phyloP scores from a whole-genome alignment of 2,888 invertebrate genomes.

The Prenolepis imparis region DNA sequence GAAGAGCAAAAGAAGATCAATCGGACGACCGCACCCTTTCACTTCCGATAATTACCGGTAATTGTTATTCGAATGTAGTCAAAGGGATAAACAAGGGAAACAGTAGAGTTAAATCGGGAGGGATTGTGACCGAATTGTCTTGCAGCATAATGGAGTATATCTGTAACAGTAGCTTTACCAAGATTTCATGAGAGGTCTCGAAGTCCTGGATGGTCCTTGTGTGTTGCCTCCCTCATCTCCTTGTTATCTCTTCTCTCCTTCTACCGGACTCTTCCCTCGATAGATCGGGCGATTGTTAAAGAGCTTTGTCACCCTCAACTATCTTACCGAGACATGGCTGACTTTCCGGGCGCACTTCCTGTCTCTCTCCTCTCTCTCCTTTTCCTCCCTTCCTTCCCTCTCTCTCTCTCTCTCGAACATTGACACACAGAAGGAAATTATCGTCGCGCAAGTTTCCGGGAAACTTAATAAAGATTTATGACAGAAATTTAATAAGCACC shows the following conservation, averaged over 20 bases:
- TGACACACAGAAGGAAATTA: constrained; percentile 46
- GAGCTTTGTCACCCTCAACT: constrained; percentile 44
- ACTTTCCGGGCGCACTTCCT: constrained; percentile 21
- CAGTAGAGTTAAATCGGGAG: constrained; percentile 3
- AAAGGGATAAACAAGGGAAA: constrained; percentile 22
- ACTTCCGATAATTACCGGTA: constrained; percentile 44
- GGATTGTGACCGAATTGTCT: constrained; percentile 23
- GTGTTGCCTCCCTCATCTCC: background rate
- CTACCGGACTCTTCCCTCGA: background rate
- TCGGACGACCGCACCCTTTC: constrained; percentile 2
- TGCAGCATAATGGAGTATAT: constrained; percentile 49
- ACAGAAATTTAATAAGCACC: constrained; percentile 49
- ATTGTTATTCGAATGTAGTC: constrained; percentile 40
- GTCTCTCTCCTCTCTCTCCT: constrained; percentile 6
- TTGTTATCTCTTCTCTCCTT: background rate
- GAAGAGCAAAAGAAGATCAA: constrained; percentile 3
- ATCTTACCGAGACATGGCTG: constrained; percentile 36
- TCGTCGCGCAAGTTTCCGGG: constrained; percentile 53
- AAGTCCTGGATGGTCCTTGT: constrained; percentile 52
- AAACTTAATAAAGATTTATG: constrained; percentile 59
- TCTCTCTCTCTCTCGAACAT: constrained; percentile 37
- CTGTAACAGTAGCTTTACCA: constrained; percentile 55
- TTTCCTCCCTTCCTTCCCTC: background rate
- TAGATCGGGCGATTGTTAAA: constrained; percentile 64
- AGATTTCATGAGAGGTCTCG: constrained; percentile 64